Conservation (phyloP, 2,113 vertebrate species). For the Irena cyanogastra region DNA sequence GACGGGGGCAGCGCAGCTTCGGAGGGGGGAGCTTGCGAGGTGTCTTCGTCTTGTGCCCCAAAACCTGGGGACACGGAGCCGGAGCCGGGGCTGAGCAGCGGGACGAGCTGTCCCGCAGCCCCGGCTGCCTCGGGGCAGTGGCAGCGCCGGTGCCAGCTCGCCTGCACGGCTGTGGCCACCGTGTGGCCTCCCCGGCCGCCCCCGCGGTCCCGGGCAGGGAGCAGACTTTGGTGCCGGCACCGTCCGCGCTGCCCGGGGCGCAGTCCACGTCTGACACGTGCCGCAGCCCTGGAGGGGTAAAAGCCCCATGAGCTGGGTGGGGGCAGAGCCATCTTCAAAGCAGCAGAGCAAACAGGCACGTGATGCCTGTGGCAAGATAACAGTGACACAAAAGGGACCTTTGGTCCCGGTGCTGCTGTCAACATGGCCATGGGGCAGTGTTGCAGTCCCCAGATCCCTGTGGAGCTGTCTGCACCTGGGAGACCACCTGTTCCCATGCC, state of each 20-base stretch:
- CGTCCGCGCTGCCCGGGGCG: accelerated
- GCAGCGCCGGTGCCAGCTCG: neutral
- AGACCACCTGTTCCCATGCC: no score
- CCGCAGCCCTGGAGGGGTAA: accelerated
- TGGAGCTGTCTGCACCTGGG: neutral
- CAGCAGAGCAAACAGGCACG: neutral
- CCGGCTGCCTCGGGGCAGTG: accelerated
- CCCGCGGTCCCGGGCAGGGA: accelerated
- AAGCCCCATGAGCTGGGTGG: neutral
- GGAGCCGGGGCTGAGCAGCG: accelerated
- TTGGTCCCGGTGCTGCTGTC: neutral
- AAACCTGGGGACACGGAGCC: accelerated
- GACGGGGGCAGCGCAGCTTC: neutral
- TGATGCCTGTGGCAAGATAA: neutral
- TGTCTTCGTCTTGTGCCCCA: neutral
- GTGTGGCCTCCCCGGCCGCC: neutral
- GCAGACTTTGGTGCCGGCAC: neutral
- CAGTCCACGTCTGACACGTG: neutral
- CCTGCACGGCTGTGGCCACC: accelerated
- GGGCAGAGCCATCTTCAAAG: neutral
- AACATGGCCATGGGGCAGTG: neutral
- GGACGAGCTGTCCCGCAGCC: accelerated
- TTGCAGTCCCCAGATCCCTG: accelerated
- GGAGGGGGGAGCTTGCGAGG: neutral
- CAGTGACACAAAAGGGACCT: constrained; percentile 11